Conservation (phyloP, 1,140 invertebrate species). For the Cotesia chilonis region DNA sequence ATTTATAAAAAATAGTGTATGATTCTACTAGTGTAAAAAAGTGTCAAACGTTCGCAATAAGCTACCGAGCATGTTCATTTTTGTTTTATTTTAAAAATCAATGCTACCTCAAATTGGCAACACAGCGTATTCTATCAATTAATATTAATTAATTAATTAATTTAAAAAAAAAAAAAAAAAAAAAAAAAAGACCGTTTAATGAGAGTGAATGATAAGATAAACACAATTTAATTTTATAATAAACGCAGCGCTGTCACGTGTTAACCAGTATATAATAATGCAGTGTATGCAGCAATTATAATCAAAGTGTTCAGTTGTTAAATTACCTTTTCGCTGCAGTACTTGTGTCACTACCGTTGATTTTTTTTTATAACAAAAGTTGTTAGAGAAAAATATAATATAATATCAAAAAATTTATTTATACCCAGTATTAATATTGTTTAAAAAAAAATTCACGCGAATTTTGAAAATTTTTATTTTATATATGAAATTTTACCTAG, state of each 20-base stretch:
- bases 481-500: too few species aligned
- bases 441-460: too few species aligned
- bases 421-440: too few species aligned
- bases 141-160: slow-evolving; percentile 26
- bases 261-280: slow-evolving; percentile 19
- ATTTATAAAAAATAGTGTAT: background rate
- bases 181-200: background rate
- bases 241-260: slow-evolving; percentile 46
- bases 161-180: background rate
- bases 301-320: slow-evolving; percentile 35
- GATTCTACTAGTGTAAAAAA: background rate
- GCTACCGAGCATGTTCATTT: slow-evolving; percentile 40
- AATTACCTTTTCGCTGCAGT: slow-evolving; percentile 60
- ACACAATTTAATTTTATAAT: background rate
- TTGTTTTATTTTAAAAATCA: slow-evolving; percentile 23
- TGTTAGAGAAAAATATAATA: slow-evolving; percentile 35
- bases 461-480: too few species aligned
- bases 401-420: slow-evolving; percentile 46
- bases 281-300: slow-evolving; percentile 31
- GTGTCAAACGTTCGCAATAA: slow-evolving; percentile 22
- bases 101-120: slow-evolving; percentile 47
- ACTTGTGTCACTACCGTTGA: slow-evolving; percentile 55
- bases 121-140: slow-evolving; percentile 37
- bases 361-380: slow-evolving; percentile 48
- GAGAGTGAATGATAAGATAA: background rate